Evolutionary conservation across 2,797 vertebrate species (phyloP).

Genomic region (Megaceryle alcyon): DNA sequence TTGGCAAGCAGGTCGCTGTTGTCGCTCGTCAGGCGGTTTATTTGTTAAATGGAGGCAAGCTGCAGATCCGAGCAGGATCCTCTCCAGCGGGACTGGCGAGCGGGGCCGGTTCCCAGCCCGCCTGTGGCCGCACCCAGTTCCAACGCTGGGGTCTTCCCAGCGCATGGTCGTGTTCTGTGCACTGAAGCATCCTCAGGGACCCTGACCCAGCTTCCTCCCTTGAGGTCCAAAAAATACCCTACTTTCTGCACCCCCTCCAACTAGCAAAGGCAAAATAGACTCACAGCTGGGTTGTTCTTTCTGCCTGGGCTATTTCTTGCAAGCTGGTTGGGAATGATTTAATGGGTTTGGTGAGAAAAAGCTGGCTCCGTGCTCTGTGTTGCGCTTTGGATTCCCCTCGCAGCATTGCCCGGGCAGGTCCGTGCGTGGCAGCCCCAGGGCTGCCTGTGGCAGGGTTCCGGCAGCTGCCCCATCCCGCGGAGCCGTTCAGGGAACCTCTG

Average conservation of each 20-base stretch:
- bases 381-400: not conserved
- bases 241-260: not conserved
- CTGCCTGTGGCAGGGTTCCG: not conserved
- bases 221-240: not conserved
- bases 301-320: slow-evolving; percentile 30
- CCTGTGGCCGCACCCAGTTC: rapidly evolving
- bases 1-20: not conserved
- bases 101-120: not conserved
- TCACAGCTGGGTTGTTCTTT: slow-evolving; percentile 1
- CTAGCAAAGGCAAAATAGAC: not conserved
- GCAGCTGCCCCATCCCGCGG: not conserved
- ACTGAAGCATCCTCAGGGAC: not conserved
- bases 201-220: not conserved
- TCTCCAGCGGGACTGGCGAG: not conserved
- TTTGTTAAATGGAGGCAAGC: slow-evolving; percentile 45
- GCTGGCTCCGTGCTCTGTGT: not conserved
- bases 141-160: rapidly evolving
- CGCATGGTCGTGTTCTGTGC: rapidly evolving
- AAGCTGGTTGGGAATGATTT: slow-evolving; percentile 36
- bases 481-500: not conserved
- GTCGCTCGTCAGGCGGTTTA: not conserved
- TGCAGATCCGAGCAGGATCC: not conserved
- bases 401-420: not conserved
- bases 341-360: slow-evolving; percentile 22
- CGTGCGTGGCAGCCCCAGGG: not conserved